Evolutionary conservation across 2,113 vertebrate genomes (phyloP).

Genomic region (Tretioscincus oriximinensis): DNA sequence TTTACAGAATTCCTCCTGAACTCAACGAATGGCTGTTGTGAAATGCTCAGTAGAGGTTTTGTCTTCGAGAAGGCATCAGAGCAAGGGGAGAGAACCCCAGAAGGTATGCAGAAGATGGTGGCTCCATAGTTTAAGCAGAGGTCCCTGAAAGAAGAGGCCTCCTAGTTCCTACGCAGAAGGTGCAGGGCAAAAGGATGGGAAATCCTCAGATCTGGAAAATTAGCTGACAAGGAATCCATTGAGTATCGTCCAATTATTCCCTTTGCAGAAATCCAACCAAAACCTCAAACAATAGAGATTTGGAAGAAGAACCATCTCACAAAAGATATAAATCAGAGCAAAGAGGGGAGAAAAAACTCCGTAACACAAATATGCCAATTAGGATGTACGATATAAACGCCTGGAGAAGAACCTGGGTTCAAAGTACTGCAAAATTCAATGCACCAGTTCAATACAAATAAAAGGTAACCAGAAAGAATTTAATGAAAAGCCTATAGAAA

Average conservation of each 20-base stretch:
- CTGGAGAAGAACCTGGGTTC: too few relatives aligned
- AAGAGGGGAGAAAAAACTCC: too few relatives aligned
- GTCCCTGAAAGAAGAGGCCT: neutral
- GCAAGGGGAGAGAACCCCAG: neutral
- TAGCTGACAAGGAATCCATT: neutral
- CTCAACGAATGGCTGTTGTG: conserved; percentile 39
- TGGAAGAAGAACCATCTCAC: too few relatives aligned
- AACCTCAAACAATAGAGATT: too few relatives aligned
- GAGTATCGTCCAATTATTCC: neutral
- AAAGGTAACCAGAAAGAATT: too few relatives aligned
- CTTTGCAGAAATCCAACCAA: too few relatives aligned
- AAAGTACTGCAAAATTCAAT: too few relatives aligned
- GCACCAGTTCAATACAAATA: too few relatives aligned
- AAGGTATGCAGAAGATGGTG: neutral
- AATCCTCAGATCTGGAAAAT: neutral
- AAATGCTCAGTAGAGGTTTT: conserved; percentile 54
- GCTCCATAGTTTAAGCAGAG: neutral
- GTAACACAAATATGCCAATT: too few relatives aligned
- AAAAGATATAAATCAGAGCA: too few relatives aligned
- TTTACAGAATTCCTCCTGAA: conserved; percentile 58
- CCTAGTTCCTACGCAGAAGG: neutral
- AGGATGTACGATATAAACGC: too few relatives aligned
- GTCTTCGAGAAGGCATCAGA: neutral
- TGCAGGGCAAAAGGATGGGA: neutral
- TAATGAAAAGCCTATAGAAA: too few relatives aligned